Evolutionary conservation across 2,888 invertebrate genomes (phyloP).

Genomic region (Protonemura montana): DNA sequence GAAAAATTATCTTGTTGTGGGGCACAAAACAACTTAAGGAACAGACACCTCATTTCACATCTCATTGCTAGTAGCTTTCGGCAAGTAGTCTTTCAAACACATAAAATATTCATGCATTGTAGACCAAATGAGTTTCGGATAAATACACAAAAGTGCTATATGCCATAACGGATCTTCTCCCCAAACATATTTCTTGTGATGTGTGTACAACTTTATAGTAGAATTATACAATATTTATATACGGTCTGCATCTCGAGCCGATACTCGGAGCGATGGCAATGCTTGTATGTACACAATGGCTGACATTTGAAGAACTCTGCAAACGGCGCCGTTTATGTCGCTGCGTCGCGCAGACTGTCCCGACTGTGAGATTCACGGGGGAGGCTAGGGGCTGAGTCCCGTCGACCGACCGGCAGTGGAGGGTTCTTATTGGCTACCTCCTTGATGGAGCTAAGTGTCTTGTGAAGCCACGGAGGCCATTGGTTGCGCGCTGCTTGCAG

Average conservation of each 20-base stretch:
- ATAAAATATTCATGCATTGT: background rate
- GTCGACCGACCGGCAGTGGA: slow-evolving; percentile 31
- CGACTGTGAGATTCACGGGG: slow-evolving; percentile 55
- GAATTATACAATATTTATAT: slow-evolving; percentile 7
- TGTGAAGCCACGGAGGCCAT: slow-evolving; percentile 95
- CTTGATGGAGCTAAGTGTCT: slow-evolving; percentile 76
- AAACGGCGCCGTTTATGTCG: background rate
- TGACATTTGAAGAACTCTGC: background rate
- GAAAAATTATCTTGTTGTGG: no score
- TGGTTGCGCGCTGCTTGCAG: slow-evolving; percentile 72
- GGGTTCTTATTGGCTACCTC: slow-evolving; percentile 58
- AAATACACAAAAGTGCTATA: background rate
- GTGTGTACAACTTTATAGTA: background rate
- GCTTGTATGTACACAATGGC: background rate
- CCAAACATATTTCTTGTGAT: background rate
- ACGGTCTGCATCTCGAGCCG: background rate
- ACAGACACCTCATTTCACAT: no score
- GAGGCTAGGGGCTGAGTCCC: slow-evolving; percentile 49
- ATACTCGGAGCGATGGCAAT: background rate
- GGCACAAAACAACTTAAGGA: no score
- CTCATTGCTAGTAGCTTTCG: no score
- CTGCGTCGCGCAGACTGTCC: slow-evolving; percentile 57
- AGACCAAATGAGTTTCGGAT: background rate
- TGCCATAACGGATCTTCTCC: background rate
- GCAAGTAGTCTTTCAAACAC: background rate